Evolutionary conservation across 1,140 invertebrate species (phyloP), one percentile per base, ranked within the genome.

Genomic region (Trinorchestia longiramus): DNA sequence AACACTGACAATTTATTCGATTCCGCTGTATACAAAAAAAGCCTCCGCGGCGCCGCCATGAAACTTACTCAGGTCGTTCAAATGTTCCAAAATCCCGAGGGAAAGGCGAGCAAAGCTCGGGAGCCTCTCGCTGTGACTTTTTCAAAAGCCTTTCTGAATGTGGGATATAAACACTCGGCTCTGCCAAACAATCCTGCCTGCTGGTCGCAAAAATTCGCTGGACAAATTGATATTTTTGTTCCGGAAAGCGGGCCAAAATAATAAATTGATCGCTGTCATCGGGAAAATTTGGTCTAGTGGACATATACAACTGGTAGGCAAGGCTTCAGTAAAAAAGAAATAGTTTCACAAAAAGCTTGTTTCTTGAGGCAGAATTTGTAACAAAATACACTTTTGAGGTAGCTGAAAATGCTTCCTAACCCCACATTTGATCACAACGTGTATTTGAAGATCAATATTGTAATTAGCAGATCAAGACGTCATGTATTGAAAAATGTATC

Each of bases 61-160:
- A 77, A 77, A 77, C 62, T 77, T 77, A 28, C 36, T 77, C 62
- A 15, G 62, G 1, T 53, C 62, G 62, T 77, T 77, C 15, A 77
- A 77, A 77, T 77, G 62, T 77, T 36, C 62, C 62, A 77, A 77
- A 77, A 36, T 77, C 62, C 28, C 62, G 28, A 11, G 62, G 62
- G 62, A 77, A 28, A 53, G 28, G 11, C 62, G 62, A 77, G 62
- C 62, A 77, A 77, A 77, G 62, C 62, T 28, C 62, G 62, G 62
- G 62, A 77, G 62, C 28, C 62, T 77, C 62, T 77, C 62, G 62
- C 62, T 77, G 11, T 77, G 62, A 77, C 62, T 77, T 77, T 77
- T 77, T 77, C 62, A 77, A 77, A 77, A 77, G 47, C 62, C 62
- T 77, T 77, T 77, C 62, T 77, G 62, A 77, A 77, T 77, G 62